Base-by-base conservation (phyloP, 1,140 invertebrate genomes). In the Camponotus pennsylvanicus region DNA sequence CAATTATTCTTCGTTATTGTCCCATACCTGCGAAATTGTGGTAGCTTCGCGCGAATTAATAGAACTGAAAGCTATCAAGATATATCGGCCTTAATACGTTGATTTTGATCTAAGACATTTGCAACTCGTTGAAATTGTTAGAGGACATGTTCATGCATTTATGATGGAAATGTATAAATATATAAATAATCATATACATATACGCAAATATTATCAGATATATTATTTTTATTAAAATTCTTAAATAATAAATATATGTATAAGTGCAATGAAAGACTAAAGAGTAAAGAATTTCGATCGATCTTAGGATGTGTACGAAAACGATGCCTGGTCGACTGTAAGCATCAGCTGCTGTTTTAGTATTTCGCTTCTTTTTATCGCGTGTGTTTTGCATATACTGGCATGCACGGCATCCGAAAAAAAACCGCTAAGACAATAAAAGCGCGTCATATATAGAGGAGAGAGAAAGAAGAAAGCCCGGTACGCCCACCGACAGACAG, bases 1-100 rank as follows among this genome's bases (percentile, higher is more conserved):
- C 86, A 88, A 88, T 88, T 88, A 88, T 78, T 86, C 83, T 88
- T 88, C 75, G 86, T 88, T 88, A 86, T 86, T 86, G 80, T 86
- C 57, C 49, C 59, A 49, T 64, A 83, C 52, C 45, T 59, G 71
- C 37, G 55, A 85, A 86, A 70, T 70, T 21, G 27, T 45, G 32
- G 27, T 32, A 32, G 52, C 66, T 86, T 88, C 66, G 79, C 71
- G 75, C 76, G 82, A 79, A 89, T 89, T 89, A 69, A 82, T 71
- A 27, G 69, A 49, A 71, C 37, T 86, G 66, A 85, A 63, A 13
- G 76, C 15, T 70, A 42, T 37, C 5, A 49, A 70, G 15, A 70
- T 42, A 79, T 32, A 5, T 52, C 13, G 6, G 3, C 37, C 11
- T 42, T 70, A 42, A 80, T 27, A 27, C 27, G 27, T 27, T 27